Evolutionary conservation across 2,797 vertebrate genomes (phyloP), one percentile per base, ranked within the genome.

Genomic region (Numenius phaeopus): DNA sequence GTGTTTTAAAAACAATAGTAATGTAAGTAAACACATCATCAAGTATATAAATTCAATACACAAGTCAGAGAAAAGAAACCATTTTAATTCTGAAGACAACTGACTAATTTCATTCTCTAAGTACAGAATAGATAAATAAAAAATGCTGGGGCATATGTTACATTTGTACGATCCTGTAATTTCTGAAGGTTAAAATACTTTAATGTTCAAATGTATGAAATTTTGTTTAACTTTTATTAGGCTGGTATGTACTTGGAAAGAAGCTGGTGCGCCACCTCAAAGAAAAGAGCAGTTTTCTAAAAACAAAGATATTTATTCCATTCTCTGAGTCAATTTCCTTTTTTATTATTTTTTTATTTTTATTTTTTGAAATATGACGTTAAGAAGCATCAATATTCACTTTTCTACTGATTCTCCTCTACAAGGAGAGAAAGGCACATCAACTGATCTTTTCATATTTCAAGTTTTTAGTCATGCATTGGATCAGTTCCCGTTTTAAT

Each of bases 171-270:
- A 65, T 67, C 21, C 22, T 79, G 16, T 52, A 88, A 92, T 97
- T 97, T 94, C 54, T 85, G 79, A 89, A 71, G 80, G 94, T 88
- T 96, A 91, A 97, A 96, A 84, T 85, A 59, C 7, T 80, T 92
- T 7, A 67, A 50, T 57, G 15, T 40, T 91, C 64, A 96, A 87
- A 89, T 67, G 24, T 57, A 50, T 32, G 8, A 70, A 67, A 71
- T 92, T 97, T 83, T 85, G 7, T 90, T 92, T 91, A 92, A 64
- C 79, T 95, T 96, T 77, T 59, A 52, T 76, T 93, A 69, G 37
- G 32, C 23, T 89, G 40, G 42, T 90, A 81, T 54, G 90, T 89
- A 91, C 75, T 88, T 80, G 86, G 83, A 90, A 91, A 47, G 82
- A 95, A 91, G 23, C 14, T 85, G 55, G 21, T 91, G 39, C 77